Percentiles rank a stretch among this genome's conserved stretches.
These are phyloP conservation scores for Oreohelix idahoensis DNA, from an alignment of 1,140 invertebrate species.

Conservation along the genomic window DNA sequence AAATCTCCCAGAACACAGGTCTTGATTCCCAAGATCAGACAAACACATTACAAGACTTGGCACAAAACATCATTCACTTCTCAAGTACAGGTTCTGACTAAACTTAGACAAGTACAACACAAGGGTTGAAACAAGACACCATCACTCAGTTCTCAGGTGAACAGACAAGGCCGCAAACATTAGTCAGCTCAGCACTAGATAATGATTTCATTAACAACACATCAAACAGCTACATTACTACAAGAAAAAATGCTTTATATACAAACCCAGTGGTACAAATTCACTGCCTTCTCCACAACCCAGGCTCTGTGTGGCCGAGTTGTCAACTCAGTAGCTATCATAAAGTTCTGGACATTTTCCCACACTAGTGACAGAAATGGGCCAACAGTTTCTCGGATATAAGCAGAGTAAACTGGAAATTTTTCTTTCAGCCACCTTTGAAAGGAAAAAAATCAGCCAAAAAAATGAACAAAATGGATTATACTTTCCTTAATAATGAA, in stretches of 20 bases:
- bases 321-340: slow-evolving; percentile 43
- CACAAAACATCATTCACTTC: background rate
- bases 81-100: background rate
- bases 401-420: slow-evolving; percentile 56
- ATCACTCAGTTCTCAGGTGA: background rate
- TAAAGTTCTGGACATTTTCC: slow-evolving; percentile 42
- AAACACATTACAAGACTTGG: background rate
- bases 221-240: background rate
- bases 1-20: no score
- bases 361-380: slow-evolving; percentile 53
- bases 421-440: slow-evolving; percentile 62
- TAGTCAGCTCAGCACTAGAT: background rate
- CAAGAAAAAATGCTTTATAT: background rate
- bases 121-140: background rate
- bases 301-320: slow-evolving; percentile 53
- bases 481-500: no score
- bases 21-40: background rate
- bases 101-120: background rate
- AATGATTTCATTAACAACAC: background rate
- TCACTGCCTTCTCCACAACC: slow-evolving; percentile 50
- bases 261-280: slow-evolving; percentile 50
- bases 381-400: slow-evolving; percentile 48
- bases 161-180: background rate
- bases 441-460: background rate
- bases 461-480: no score